Base-by-base conservation (phyloP, 2,113 vertebrate genomes). In the Sphaerodactylus townsendi region DNA sequence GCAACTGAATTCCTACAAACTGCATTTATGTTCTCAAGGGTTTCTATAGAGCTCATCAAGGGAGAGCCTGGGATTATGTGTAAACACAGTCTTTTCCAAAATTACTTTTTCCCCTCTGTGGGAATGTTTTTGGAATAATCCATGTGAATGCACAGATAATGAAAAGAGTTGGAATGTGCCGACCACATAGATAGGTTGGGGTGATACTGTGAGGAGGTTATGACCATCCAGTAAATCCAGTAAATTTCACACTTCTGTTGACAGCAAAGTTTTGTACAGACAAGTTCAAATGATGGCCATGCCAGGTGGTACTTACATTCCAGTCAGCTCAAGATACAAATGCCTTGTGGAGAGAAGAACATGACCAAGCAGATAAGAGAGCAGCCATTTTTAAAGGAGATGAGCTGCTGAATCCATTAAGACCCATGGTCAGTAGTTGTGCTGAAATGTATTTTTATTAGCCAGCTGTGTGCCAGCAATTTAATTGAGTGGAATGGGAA, bases 301-400 rank as follows among this genome's bases (percentile, higher is more conserved):
- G n/a, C n/a, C 93, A 95, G 92, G 89, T 95, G 91, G 78, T 93
- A n/a, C 87, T 92, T 87, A 86, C 93, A 93, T 94, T 90, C 93
- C 89, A 87, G 93, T 90, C 90, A 94, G 83, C 86, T 94, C 85
- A 90, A 81, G 74, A 77, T 88, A 41, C 88, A 41, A 90, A 84
- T 82, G 92, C 93, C 92, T 92, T 48, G 10, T 0, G 91, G 93
- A 80, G 4, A 77, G 88, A 86, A 87, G 90, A 95, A 95, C 82
- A 76, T 88, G 87, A 91, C 87, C 87, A 88, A 91, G 90, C 87
- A 88, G 83, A 92, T 91, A 39, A n/a, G 77, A 78, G 0, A 64
- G 79, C 81, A 92, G 64, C 89, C 64, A 77, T 48, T 90, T 92
- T 90, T 94, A 68, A 87, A 75, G 70, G 25, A 89, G 79, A 77